Percentiles rank a stretch among this genome's conserved stretches.
Conservation (phyloP, 1,140 invertebrate genomes). For the Polypedilum vanderplanki region DNA sequence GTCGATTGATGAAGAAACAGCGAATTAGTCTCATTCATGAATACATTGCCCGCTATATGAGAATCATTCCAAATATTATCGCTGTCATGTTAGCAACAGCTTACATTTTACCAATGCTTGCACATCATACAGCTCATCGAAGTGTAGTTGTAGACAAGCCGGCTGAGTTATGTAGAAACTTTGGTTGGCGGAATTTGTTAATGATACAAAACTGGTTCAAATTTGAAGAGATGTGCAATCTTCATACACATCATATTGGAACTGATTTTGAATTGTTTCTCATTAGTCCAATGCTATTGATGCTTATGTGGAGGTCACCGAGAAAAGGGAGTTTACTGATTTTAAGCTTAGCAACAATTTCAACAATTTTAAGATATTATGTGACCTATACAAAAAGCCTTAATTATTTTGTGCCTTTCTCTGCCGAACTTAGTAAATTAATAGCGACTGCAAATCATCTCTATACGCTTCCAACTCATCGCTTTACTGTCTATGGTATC, state of each 20-base stretch:
- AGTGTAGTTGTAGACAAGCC: slow-evolving; percentile 57
- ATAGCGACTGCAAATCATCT: slow-evolving; percentile 60
- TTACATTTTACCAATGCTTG: slow-evolving; percentile 52
- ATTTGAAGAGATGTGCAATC: slow-evolving; percentile 61
- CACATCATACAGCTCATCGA: slow-evolving; percentile 57
- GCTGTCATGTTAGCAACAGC: slow-evolving; percentile 59
- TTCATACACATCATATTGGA: slow-evolving; percentile 67
- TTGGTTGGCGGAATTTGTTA: slow-evolving; percentile 56
- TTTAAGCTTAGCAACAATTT: slow-evolving; percentile 46
- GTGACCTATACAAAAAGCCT: slow-evolving; percentile 35
- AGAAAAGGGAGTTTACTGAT: slow-evolving; percentile 48
- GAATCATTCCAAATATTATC: slow-evolving; percentile 53
- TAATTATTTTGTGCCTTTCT: slow-evolving; percentile 36
- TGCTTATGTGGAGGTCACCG: slow-evolving; percentile 54
- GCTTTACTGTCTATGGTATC: slow-evolving; percentile 61
- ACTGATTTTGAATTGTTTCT: slow-evolving; percentile 79
- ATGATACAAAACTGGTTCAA: slow-evolving; percentile 60
- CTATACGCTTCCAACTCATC: slow-evolving; percentile 60
- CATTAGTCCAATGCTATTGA: slow-evolving; percentile 61
- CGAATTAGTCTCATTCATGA: slow-evolving; percentile 52
- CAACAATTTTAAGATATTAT: slow-evolving; percentile 54
- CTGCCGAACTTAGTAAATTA: slow-evolving; percentile 46
- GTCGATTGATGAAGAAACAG: slow-evolving; percentile 48
- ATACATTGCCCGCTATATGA: slow-evolving; percentile 54
- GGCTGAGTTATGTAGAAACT: slow-evolving; percentile 53